These are phyloP conservation scores for Drosophila punjabiensis DNA, from an alignment of 1,140 invertebrate genomes.

Conservation along the genomic window DNA sequence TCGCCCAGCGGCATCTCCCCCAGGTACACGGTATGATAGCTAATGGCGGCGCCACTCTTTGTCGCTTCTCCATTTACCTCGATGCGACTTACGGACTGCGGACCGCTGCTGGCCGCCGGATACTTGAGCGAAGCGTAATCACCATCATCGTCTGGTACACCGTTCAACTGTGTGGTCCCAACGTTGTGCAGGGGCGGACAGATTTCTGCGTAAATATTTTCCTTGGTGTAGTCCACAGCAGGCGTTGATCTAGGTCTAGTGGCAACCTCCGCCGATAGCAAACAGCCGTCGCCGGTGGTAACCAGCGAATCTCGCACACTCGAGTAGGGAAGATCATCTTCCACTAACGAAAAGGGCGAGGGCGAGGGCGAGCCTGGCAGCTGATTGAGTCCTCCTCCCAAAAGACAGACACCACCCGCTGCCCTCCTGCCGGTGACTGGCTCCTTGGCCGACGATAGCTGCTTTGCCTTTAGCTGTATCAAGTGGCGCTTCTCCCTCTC, in stretches of 20 bases:
- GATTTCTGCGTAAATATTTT: slow-evolving; percentile 88
- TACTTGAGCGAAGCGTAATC: slow-evolving; percentile 81
- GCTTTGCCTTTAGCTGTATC: slow-evolving; percentile 59
- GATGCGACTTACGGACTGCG: slow-evolving; percentile 77
- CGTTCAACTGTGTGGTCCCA: slow-evolving; percentile 61
- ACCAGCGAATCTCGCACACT: slow-evolving; percentile 82
- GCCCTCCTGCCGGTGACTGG: slow-evolving; percentile 73
- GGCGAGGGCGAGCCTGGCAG: slow-evolving; percentile 38
- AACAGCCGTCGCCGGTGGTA: slow-evolving; percentile 55
- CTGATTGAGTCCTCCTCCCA: slow-evolving; percentile 53
- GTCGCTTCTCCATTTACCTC: slow-evolving; percentile 72
- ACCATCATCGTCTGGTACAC: slow-evolving; percentile 61
- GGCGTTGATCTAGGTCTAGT: slow-evolving; percentile 5
- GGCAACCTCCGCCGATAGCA: slow-evolving; percentile 27
- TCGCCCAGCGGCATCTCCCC: slow-evolving; percentile 76
- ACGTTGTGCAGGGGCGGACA: slow-evolving; percentile 84
- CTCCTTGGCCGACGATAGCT: slow-evolving; percentile 51
- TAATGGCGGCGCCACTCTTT: slow-evolving; percentile 68
- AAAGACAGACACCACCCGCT: slow-evolving; percentile 73
- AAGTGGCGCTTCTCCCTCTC: slow-evolving; percentile 66
- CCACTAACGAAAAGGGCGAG: slow-evolving; percentile 63
- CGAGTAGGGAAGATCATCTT: slow-evolving; percentile 82
- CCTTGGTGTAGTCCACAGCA: slow-evolving; percentile 85
- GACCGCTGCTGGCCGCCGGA: slow-evolving; percentile 47
- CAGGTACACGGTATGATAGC: slow-evolving; percentile 79